Evolutionary conservation across 1,140 invertebrate species (phyloP).

Genomic region (Ephestia elutella): DNA sequence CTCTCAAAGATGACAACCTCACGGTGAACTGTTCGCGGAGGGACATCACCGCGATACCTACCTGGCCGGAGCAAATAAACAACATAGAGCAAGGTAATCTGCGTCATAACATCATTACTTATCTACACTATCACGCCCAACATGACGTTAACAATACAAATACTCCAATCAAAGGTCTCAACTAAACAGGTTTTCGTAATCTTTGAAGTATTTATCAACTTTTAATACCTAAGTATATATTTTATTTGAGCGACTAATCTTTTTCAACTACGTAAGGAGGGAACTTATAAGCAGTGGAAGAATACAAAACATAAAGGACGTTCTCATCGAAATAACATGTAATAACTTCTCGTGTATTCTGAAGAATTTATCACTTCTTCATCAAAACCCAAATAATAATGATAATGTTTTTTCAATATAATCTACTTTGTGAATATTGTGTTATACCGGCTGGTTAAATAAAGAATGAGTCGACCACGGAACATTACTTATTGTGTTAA

Average conservation of each 20-base stretch:
- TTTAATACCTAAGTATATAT: background rate
- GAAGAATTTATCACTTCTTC: background rate
- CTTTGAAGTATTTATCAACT: background rate
- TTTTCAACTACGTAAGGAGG: too few species aligned
- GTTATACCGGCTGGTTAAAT: too few species aligned
- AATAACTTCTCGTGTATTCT: background rate
- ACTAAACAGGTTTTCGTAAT: conserved; percentile 9
- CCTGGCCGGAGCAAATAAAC: conserved; percentile 48
- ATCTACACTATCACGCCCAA: conserved; percentile 17
- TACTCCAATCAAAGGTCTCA: conserved; percentile 16
- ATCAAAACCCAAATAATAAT: background rate
- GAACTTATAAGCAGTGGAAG: too few species aligned
- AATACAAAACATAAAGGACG: too few species aligned
- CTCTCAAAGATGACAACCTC: conserved; percentile 51
- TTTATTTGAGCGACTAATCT: too few species aligned
- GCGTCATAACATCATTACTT: background rate
- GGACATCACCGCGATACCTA: conserved; percentile 41
- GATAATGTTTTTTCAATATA: too few species aligned
- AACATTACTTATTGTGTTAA: too few species aligned
- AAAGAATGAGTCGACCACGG: too few species aligned
- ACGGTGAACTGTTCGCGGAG: conserved; percentile 62
- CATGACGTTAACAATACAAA: conserved; percentile 27
- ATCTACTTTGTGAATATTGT: background rate
- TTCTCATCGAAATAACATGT: too few species aligned
- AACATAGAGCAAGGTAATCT: conserved; percentile 51